phyloP scores from a whole-genome alignment of 2,888 invertebrate species.

The Trachelus troglodyta region DNA sequence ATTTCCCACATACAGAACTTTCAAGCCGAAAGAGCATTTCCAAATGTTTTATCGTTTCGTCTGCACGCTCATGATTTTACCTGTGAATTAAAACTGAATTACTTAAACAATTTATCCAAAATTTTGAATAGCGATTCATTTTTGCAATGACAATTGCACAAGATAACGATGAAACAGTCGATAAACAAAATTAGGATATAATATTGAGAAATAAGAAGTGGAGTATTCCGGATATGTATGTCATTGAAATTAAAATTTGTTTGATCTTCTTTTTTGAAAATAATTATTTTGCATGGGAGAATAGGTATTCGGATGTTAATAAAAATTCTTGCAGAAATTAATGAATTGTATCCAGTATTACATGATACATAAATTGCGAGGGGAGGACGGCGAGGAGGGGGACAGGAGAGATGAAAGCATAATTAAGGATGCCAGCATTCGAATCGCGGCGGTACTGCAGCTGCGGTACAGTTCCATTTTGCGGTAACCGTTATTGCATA shows the following conservation, averaged over 20 bases:
- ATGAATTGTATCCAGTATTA: not conserved
- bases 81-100: not conserved
- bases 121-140: no score
- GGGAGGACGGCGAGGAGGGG: not conserved
- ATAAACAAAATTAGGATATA: not conserved
- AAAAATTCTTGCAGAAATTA: not conserved
- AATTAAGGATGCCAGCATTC: not conserved
- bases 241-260: not conserved
- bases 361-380: not conserved
- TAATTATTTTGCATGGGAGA: not conserved
- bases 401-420: not conserved
- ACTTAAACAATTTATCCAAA: not conserved
- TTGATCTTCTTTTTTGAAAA: not conserved
- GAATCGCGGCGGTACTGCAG: constrained; percentile 9
- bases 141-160: no score
- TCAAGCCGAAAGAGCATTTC: not conserved
- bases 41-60: not conserved
- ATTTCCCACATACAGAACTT: not conserved
- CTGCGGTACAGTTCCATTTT: constrained; percentile 1
- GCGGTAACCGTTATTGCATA: not conserved
- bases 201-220: not conserved
- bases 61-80: not conserved
- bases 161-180: no score
- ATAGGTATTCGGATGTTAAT: not conserved
- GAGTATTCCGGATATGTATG: not conserved